Percentiles rank a stretch among this genome's conserved stretches.
These are phyloP conservation scores for Euura saliciscinereae DNA, from an alignment of 1,140 invertebrate genomes.

Conservation along the genomic window DNA sequence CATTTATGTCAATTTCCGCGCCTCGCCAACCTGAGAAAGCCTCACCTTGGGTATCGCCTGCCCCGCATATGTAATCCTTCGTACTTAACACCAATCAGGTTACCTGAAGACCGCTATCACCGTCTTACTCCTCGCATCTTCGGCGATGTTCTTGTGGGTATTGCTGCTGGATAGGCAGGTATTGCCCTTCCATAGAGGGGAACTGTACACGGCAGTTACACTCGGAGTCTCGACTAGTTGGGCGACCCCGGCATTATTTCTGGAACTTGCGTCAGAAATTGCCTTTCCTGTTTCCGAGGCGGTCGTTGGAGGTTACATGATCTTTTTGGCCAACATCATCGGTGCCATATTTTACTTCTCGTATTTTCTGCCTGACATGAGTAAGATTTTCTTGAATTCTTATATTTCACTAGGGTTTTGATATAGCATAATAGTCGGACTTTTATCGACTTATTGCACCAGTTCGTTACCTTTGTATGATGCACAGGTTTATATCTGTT, in stretches of 20 bases:
- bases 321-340: slow-evolving; percentile 53
- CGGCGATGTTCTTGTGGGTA: slow-evolving; percentile 50
- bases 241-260: slow-evolving; percentile 57
- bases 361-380: slow-evolving; percentile 52
- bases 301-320: slow-evolving; percentile 57
- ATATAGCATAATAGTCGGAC: no score
- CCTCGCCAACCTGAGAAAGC: no score
- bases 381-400: slow-evolving; percentile 25
- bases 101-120: slow-evolving; percentile 45
- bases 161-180: slow-evolving; percentile 39
- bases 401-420: no score
- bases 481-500: no score
- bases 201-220: slow-evolving; percentile 43
- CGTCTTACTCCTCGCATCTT: slow-evolving; percentile 40
- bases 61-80: no score
- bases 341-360: slow-evolving; percentile 51
- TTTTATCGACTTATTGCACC: no score
- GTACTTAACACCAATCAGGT: background rate
- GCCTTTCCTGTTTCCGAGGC: slow-evolving; percentile 61
- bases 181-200: slow-evolving; percentile 41
- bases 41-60: no score
- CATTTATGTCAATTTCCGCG: no score
- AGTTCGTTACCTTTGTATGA: no score
- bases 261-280: slow-evolving; percentile 59
- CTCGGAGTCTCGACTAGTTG: slow-evolving; percentile 54